Conservation (phyloP, 2,888 invertebrate species). For the Synanthedon andrenaeformis region DNA sequence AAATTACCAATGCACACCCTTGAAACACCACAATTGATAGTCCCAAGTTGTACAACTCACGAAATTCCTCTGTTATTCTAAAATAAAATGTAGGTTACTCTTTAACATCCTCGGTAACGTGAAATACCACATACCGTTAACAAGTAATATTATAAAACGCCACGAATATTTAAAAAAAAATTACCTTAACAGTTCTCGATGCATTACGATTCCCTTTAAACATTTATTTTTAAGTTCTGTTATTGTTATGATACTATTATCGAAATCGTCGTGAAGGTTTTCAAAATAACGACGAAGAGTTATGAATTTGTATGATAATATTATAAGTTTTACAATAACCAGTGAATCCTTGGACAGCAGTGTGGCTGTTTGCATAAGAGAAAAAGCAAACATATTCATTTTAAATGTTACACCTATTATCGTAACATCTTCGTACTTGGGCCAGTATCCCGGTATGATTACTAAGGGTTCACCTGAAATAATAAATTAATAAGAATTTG, state of each 20-base stretch:
- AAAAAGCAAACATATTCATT: not conserved
- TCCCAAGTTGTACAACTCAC: not conserved
- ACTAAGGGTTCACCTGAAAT: not conserved
- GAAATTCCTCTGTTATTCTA: not conserved
- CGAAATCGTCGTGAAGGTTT: not conserved
- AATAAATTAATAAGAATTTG: too few species aligned
- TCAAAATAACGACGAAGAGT: not conserved
- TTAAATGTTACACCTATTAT: not conserved
- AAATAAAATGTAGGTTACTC: too few species aligned
- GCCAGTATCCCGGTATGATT: not conserved
- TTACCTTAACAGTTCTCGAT: not conserved
- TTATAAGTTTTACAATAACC: not conserved
- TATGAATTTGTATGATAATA: not conserved
- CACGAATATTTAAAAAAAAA: too few species aligned
- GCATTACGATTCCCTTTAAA: not conserved
- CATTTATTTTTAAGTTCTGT: not conserved
- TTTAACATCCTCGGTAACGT: too few species aligned
- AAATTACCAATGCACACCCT: not conserved
- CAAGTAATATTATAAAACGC: too few species aligned
- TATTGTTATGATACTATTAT: not conserved
- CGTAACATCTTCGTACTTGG: not conserved
- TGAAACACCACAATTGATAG: not conserved
- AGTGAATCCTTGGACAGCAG: not conserved
- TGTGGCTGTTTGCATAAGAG: not conserved
- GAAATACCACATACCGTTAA: too few species aligned